Evolutionary conservation across 2,888 invertebrate genomes (phyloP).

Genomic region (Agriopis aurantiaria): DNA sequence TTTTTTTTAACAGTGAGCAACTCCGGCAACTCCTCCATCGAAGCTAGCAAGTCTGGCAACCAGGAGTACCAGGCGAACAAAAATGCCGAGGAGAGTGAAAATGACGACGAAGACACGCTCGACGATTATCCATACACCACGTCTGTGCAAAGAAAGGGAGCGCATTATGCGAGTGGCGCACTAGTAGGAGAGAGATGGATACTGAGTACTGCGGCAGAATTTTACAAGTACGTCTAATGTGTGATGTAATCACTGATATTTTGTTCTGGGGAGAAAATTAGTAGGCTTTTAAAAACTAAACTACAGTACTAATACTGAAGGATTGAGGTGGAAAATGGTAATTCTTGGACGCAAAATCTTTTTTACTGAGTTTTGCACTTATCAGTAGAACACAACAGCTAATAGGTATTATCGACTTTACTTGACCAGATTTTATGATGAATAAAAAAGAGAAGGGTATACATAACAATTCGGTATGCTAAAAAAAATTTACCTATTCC

Average conservation of each 20-base stretch:
- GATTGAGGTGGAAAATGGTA: too few relatives aligned
- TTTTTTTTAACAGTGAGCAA: constrained; percentile 38
- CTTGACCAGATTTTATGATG: too few relatives aligned
- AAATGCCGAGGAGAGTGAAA: constrained; percentile 38
- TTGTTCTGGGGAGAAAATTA: background rate
- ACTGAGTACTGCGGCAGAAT: constrained; percentile 69
- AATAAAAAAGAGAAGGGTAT: too few relatives aligned
- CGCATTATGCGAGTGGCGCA: constrained; percentile 74
- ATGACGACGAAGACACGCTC: constrained; percentile 46
- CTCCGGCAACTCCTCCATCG: constrained; percentile 37
- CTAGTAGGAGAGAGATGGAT: constrained; percentile 70
- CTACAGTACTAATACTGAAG: too few relatives aligned
- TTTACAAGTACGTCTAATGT: constrained; percentile 66
- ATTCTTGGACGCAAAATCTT: too few relatives aligned
- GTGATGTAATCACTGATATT: background rate
- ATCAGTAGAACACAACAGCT: too few relatives aligned
- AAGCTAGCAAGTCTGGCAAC: constrained; percentile 36
- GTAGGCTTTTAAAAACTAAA: too few relatives aligned
- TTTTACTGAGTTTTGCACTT: too few relatives aligned
- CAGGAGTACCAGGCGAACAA: constrained; percentile 47
- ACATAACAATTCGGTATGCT: too few relatives aligned
- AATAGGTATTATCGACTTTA: too few relatives aligned
- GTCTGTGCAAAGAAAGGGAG: constrained; percentile 71
- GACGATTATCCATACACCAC: constrained; percentile 69
- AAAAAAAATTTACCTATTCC: too few relatives aligned